These are phyloP conservation scores for Acropternis orthonyx DNA, from an alignment of 2,797 vertebrate genomes.

Conservation along the genomic window DNA sequence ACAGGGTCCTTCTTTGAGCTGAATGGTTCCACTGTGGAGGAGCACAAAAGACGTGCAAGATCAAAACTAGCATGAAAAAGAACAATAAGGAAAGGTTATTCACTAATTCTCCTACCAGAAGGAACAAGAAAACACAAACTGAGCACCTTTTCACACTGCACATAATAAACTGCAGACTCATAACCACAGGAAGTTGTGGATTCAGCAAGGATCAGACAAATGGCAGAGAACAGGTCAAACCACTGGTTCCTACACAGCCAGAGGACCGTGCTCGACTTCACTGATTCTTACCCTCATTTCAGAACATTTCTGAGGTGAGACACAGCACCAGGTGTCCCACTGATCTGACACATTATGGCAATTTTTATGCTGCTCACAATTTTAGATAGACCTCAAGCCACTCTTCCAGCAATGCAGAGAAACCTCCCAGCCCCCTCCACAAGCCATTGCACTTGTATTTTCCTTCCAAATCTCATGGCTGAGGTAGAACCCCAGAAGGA, in stretches of 20 bases:
- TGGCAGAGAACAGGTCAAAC: not conserved
- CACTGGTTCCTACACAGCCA: fast-evolving
- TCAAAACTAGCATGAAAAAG: not conserved
- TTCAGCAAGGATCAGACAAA: not conserved
- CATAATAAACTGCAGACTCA: not conserved
- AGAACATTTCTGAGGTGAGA: not conserved
- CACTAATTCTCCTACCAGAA: not conserved
- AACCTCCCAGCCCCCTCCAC: not conserved
- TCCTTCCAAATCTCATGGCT: not conserved
- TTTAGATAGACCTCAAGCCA: not conserved
- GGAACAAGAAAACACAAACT: not conserved
- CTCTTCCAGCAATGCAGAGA: not conserved
- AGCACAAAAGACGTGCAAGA: not conserved
- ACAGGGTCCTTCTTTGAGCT: not conserved
- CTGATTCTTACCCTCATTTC: not conserved
- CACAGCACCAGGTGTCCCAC: not conserved
- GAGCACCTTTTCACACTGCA: not conserved
- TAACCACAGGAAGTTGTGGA: not conserved
- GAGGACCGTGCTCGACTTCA: fast-evolving
- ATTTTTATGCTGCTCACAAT: not conserved
- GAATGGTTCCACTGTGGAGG: fast-evolving
- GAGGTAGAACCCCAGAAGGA: not conserved
- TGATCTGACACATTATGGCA: not conserved
- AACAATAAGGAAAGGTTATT: not conserved
- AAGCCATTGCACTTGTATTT: fast-evolving